phyloP scores from a whole-genome alignment of 2,888 invertebrate genomes.

The Tinea trinotella region DNA sequence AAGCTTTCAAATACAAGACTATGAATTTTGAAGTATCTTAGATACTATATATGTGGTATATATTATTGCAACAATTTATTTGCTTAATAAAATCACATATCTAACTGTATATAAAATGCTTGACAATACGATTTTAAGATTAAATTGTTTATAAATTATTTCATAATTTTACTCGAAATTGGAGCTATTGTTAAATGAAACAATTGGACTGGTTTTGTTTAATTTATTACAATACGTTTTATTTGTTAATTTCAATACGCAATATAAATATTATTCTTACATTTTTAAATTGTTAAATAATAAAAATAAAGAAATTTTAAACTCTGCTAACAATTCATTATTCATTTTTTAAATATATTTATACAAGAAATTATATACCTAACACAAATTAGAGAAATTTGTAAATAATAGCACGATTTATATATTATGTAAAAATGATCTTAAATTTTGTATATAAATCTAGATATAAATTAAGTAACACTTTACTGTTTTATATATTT shows the following conservation, averaged over 20 bases:
- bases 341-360: too few species aligned
- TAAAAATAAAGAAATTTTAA: too few species aligned
- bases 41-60: constrained; percentile 2
- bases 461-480: not conserved
- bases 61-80: constrained; percentile 6
- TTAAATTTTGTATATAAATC: not conserved
- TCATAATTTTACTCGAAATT: not conserved
- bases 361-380: too few species aligned
- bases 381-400: not conserved
- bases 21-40: constrained; percentile 3
- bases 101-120: constrained; percentile 67
- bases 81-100: constrained; percentile 62
- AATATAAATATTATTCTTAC: too few species aligned
- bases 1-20: constrained; percentile 5
- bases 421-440: not conserved
- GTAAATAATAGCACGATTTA: constrained; percentile 1
- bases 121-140: constrained; percentile 64
- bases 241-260: too few species aligned
- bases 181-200: too few species aligned
- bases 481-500: constrained; percentile 3
- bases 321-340: too few species aligned
- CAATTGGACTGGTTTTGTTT: too few species aligned
- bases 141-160: constrained; percentile 5
- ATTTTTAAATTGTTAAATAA: too few species aligned
- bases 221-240: too few species aligned